Evolutionary conservation across 2,888 invertebrate species (phyloP).

Genomic region (Caenorhabditis sp.): DNA sequence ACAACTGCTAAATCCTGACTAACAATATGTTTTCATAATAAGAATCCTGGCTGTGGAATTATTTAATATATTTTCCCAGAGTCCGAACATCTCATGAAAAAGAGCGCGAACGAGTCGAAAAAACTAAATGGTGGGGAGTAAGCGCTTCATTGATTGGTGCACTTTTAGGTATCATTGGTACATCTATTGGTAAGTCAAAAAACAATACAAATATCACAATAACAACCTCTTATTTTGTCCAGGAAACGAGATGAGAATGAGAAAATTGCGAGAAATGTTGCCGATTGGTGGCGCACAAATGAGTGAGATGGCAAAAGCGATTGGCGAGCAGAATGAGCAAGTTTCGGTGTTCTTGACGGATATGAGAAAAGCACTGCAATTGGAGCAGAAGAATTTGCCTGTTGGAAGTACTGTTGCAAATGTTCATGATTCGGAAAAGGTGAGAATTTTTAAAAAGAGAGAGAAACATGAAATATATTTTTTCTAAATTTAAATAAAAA

Average conservation of each 20-base stretch:
- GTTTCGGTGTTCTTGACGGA: constrained; percentile 57
- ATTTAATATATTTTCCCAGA: constrained; percentile 28
- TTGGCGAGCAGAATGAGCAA: constrained; percentile 54
- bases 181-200: constrained; percentile 50
- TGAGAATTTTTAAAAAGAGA: too few species aligned
- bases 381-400: constrained; percentile 34
- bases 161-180: constrained; percentile 77
- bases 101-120: constrained; percentile 82
- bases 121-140: constrained; percentile 85
- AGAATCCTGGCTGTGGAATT: too few species aligned
- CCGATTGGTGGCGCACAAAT: constrained; percentile 51
- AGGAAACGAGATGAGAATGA: constrained; percentile 65
- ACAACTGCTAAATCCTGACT: too few species aligned
- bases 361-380: constrained; percentile 55
- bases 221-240: too few species aligned
- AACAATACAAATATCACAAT: not conserved
- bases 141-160: constrained; percentile 80
- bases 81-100: constrained; percentile 84
- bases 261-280: constrained; percentile 59
- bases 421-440: constrained; percentile 46
- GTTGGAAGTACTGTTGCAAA: constrained; percentile 17
- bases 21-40: too few species aligned
- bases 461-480: too few species aligned
- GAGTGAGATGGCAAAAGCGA: constrained; percentile 49
- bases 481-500: too few species aligned